These are phyloP conservation scores for Acleris emargana DNA, from an alignment of 2,888 invertebrate species.

Conservation along the genomic window DNA sequence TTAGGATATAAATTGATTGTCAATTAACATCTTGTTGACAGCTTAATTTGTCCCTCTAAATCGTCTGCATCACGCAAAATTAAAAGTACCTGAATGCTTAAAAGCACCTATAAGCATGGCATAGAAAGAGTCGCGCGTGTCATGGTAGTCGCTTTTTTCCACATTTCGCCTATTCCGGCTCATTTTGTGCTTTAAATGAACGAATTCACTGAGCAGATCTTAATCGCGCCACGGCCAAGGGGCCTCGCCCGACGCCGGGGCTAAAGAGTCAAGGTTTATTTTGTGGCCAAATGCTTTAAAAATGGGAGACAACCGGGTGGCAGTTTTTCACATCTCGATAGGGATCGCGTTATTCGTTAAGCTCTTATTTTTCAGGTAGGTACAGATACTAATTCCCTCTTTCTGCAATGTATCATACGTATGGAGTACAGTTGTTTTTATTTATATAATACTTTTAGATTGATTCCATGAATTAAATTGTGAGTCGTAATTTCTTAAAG, in stretches of 20 bases:
- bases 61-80: constrained; percentile 8
- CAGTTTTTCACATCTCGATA: constrained; percentile 38
- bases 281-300: constrained; percentile 64
- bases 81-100: constrained; percentile 24
- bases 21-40: constrained; percentile 13
- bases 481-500: background rate
- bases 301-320: constrained; percentile 51
- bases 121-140: constrained; percentile 30
- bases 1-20: constrained; percentile 20
- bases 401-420: too few relatives aligned
- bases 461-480: background rate
- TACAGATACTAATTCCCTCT: background rate
- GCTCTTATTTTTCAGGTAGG: constrained; percentile 12
- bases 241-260: constrained; percentile 67
- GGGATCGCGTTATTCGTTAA: constrained; percentile 19
- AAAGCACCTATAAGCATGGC: constrained; percentile 25
- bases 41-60: constrained; percentile 4
- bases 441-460: background rate
- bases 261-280: constrained; percentile 73
- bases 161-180: constrained; percentile 56
- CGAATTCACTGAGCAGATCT: constrained; percentile 68
- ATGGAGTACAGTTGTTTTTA: too few relatives aligned
- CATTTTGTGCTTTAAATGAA: constrained; percentile 71
- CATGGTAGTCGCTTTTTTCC: constrained; percentile 43
- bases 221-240: constrained; percentile 71